Evolutionary conservation across 2,113 vertebrate genomes (phyloP).

Genomic region (Epinephelus moara): DNA sequence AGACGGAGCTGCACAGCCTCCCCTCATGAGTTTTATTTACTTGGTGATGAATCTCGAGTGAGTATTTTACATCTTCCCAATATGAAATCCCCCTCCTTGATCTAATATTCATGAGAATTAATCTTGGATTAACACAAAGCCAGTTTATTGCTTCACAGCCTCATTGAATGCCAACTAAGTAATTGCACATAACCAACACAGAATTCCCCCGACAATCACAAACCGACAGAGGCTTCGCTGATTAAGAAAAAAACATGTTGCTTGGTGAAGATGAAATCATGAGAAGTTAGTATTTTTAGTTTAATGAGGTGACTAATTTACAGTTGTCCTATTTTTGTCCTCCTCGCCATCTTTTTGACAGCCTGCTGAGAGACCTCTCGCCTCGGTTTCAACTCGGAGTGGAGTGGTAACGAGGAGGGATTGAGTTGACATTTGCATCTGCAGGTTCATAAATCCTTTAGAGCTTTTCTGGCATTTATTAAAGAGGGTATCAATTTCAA

Average conservation of each 20-base stretch:
- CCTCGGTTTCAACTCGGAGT: constrained; percentile 35
- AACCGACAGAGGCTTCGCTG: constrained; percentile 45
- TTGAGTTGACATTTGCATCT: constrained; percentile 42
- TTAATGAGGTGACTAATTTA: constrained; percentile 69
- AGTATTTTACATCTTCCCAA: constrained; percentile 61
- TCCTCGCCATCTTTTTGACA: constrained; percentile 24
- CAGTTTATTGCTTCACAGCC: constrained; percentile 69
- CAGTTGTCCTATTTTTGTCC: constrained; percentile 56
- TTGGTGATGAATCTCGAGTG: constrained; percentile 55
- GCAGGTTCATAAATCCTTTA: constrained; percentile 19
- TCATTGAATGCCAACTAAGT: constrained; percentile 76
- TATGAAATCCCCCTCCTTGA: constrained; percentile 66
- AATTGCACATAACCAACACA: constrained; percentile 65
- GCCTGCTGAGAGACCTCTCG: constrained; percentile 42
- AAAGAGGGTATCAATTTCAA: constrained; percentile 25
- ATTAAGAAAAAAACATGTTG: constrained; percentile 59
- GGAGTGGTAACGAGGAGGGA: constrained; percentile 50
- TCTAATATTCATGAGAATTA: constrained; percentile 78
- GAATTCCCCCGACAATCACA: constrained; percentile 50
- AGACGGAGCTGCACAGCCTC: constrained; percentile 24
- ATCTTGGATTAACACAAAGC: constrained; percentile 80
- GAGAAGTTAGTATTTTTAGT: constrained; percentile 49
- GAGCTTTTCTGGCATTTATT: constrained; percentile 32
- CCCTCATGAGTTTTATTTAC: constrained; percentile 46
- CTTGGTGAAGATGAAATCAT: constrained; percentile 43